Conservation (phyloP, 2,113 vertebrate genomes). For the Aix galericulata region DNA sequence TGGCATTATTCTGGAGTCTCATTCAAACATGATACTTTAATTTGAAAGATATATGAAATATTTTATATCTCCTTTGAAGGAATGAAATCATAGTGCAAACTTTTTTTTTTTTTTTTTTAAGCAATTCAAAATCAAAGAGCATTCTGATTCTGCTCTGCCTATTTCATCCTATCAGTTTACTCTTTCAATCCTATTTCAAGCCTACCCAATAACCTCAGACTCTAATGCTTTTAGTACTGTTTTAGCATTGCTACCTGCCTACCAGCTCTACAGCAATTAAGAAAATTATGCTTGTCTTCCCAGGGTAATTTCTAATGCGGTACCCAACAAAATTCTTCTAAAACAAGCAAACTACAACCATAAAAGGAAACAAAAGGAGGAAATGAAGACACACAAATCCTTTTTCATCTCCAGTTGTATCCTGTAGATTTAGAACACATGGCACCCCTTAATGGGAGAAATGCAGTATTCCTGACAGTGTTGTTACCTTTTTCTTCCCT, state of each 20-base stretch:
- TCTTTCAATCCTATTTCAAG: not conserved
- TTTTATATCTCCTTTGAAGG: not conserved
- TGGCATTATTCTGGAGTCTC: not conserved
- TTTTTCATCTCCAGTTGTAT: not conserved
- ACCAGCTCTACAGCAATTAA: not conserved
- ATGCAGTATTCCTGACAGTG: not conserved
- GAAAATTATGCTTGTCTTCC: not conserved
- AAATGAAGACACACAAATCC: not conserved
- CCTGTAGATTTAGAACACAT: not conserved
- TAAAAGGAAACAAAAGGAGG: not conserved
- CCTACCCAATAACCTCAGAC: not conserved
- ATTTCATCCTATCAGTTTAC: not conserved
- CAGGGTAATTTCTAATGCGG: not conserved
- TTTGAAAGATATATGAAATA: not conserved
- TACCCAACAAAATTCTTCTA: not conserved
- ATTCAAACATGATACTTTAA: not conserved
- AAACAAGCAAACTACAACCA: not conserved
- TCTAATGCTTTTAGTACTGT: not conserved
- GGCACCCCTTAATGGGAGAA: not conserved
- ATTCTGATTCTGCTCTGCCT: not conserved
- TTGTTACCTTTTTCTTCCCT: not conserved
- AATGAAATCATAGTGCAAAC: not conserved
- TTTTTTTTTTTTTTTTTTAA: not conserved
- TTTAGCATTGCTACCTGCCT: not conserved
- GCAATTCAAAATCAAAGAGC: not conserved